Conservation (phyloP, 2,113 vertebrate species). For the rabbit (Oryctolagus cuniculus) region DNA sequence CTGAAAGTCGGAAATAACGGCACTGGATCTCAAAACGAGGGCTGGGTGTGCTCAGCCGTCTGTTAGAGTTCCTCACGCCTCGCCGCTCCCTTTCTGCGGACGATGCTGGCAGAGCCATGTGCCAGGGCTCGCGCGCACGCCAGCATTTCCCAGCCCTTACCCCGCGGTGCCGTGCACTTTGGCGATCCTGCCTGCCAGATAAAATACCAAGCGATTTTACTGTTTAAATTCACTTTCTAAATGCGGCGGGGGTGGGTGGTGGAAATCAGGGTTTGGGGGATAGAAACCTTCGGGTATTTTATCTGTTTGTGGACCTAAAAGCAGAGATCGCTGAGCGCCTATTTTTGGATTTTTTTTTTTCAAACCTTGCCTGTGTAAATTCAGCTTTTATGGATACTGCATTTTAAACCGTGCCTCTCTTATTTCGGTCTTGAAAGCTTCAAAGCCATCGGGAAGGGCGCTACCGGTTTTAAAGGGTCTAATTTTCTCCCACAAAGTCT, state of each 20-base stretch:
- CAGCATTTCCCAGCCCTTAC: not conserved
- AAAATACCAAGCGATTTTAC: not conserved
- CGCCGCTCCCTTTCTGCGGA: accelerated
- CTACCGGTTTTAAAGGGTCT: not conserved
- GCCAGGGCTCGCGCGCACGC: not conserved
- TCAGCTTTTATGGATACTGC: not conserved
- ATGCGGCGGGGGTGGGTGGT: not conserved
- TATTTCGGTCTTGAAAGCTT: not conserved
- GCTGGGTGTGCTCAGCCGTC: not conserved
- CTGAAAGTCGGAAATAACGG: not conserved
- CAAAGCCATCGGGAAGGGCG: not conserved
- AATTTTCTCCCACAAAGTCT: not conserved
- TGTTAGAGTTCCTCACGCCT: not conserved
- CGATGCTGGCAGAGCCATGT: not conserved
- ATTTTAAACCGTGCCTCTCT: not conserved
- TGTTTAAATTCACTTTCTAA: not conserved
- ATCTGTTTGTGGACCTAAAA: not conserved
- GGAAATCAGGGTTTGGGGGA: not conserved
- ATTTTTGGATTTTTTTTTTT: not conserved
- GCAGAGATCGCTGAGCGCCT: accelerated
- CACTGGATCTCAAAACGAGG: not conserved
- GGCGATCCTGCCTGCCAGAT: not conserved
- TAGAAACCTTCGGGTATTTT: not conserved
- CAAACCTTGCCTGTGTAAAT: not conserved
- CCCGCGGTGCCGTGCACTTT: not conserved